These are phyloP conservation scores for Nomada ferruginata DNA, from an alignment of 2,888 invertebrate genomes.

Conservation along the genomic window DNA sequence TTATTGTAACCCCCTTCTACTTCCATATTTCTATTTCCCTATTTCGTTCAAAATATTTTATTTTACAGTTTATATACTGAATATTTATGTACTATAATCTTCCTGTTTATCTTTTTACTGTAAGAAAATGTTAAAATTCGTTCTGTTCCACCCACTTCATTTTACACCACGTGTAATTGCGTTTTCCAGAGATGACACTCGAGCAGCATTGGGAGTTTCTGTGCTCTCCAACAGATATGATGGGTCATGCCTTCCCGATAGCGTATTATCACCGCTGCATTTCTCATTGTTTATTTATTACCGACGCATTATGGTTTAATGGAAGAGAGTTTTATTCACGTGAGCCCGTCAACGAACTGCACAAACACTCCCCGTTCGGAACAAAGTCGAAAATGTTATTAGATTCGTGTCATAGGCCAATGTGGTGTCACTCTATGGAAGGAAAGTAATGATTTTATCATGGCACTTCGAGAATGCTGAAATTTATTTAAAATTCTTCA, in stretches of 20 bases:
- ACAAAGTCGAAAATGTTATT: conserved; percentile 43
- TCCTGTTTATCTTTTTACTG: too few relatives aligned
- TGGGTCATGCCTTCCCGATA: conserved; percentile 78
- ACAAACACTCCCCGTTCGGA: neutral
- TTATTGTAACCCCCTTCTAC: too few relatives aligned
- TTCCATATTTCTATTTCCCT: too few relatives aligned
- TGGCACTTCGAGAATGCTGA: neutral
- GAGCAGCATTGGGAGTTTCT: conserved; percentile 44
- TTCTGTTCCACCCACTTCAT: neutral
- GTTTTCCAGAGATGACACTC: conserved; percentile 40
- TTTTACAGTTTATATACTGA: too few relatives aligned
- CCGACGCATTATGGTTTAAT: conserved; percentile 59
- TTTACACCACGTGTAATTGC: neutral
- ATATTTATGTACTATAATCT: too few relatives aligned
- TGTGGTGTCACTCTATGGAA: conserved; percentile 3
- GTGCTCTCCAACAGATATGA: conserved; percentile 53
- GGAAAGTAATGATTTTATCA: conserved; percentile 3
- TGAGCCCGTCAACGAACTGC: conserved; percentile 24
- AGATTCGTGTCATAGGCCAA: conserved; percentile 23
- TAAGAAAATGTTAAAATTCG: too few relatives aligned
- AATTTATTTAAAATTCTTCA: too few relatives aligned
- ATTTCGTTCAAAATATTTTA: too few relatives aligned
- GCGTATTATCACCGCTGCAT: conserved; percentile 71
- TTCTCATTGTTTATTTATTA: conserved; percentile 76
- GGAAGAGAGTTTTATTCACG: conserved; percentile 52